Percentiles rank a stretch among this genome's conserved stretches.
Evolutionary conservation across 2,113 vertebrate genomes (phyloP).

Genomic region (Rhabdornis inornatus): DNA sequence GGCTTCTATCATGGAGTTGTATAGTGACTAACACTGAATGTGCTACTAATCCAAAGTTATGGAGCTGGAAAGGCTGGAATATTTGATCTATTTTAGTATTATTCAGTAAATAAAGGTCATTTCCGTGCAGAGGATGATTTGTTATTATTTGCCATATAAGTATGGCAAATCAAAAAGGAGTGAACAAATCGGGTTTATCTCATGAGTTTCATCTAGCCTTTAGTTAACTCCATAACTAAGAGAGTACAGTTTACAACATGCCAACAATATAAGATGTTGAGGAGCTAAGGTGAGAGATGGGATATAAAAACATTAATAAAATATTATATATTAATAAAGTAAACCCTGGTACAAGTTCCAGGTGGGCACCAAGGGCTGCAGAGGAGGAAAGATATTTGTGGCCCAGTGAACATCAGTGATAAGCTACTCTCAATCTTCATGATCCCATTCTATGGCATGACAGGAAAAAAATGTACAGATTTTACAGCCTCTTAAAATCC

Average conservation of each 20-base stretch:
- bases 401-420: background rate
- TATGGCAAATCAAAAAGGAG: background rate
- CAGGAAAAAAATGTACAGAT: background rate
- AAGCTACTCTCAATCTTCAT: background rate
- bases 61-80: background rate
- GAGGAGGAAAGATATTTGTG: background rate
- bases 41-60: background rate
- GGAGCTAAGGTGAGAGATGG: background rate
- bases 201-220: background rate
- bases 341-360: background rate
- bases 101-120: background rate
- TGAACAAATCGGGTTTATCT: background rate
- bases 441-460: background rate
- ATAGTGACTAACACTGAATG: background rate
- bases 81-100: background rate
- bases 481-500: background rate
- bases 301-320: background rate
- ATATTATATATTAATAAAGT: background rate
- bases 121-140: background rate
- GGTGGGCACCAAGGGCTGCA: background rate
- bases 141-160: background rate
- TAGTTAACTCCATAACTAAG: background rate
- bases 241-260: background rate
- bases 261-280: background rate
- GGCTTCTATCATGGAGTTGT: background rate